These are phyloP conservation scores for Paramuricea clavata DNA, from an alignment of 92 coral and sea anemone species.

Conservation along the genomic window DNA sequence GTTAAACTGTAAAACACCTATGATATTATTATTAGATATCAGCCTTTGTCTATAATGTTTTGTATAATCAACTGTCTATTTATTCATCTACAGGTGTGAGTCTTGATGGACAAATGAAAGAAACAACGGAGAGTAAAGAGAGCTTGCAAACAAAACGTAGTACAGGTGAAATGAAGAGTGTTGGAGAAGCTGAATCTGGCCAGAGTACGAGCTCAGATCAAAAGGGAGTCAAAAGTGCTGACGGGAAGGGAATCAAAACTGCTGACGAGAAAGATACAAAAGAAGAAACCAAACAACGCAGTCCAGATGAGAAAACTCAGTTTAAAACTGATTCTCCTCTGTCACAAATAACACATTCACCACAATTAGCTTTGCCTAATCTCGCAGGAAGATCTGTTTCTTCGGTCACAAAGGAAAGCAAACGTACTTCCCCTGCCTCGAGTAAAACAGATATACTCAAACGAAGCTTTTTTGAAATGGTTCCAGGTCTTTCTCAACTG, in stretches of 20 bases:
- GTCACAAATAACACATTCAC: constrained; percentile 13
- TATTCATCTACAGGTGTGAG: background rate
- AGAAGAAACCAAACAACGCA: background rate
- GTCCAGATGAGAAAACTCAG: background rate
- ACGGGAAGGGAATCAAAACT: background rate
- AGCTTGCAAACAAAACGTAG: constrained; percentile 6
- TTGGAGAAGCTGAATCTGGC: background rate
- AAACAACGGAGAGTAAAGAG: background rate
- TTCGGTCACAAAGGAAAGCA: background rate
- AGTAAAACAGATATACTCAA: constrained; percentile 35
- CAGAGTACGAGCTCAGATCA: constrained; percentile 3
- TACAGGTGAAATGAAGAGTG: background rate
- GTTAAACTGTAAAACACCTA: background rate
- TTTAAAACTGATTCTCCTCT: background rate
- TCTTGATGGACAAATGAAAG: background rate
- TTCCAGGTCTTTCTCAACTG: constrained; percentile 49
- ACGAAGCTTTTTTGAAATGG: constrained; percentile 7
- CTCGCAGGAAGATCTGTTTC: background rate
- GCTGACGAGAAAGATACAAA: constrained; percentile 7
- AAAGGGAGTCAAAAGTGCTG: background rate
- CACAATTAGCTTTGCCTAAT: background rate
- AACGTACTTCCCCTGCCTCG: constrained; percentile 31
- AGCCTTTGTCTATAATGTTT: background rate
- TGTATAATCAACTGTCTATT: background rate
- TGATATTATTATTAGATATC: background rate